Evolutionary conservation across 2,888 invertebrate species (phyloP).

Genomic region (Pollenia angustigena): DNA sequence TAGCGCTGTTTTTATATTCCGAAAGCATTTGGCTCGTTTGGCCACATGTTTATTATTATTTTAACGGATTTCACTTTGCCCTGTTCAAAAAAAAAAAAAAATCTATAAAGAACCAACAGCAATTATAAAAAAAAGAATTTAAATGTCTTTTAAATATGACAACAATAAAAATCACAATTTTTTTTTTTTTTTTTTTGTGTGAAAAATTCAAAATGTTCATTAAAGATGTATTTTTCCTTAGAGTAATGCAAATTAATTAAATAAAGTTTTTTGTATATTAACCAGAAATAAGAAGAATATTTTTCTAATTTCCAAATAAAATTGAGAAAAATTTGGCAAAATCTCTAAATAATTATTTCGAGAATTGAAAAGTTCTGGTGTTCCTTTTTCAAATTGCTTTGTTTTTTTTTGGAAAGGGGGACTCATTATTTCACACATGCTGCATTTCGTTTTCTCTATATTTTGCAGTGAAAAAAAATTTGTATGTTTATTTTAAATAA

Average conservation of each 20-base stretch:
- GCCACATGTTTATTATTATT: constrained; percentile 67
- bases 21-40: constrained; percentile 61
- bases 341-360: too few relatives aligned
- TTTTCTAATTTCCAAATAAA: neutral
- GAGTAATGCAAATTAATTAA: constrained; percentile 18
- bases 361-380: too few relatives aligned
- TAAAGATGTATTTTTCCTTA: neutral
- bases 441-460: too few relatives aligned
- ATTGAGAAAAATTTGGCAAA: neutral
- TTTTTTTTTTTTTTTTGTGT: constrained; percentile 3
- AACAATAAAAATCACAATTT: constrained; percentile 2
- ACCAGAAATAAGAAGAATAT: neutral
- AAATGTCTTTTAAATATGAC: constrained; percentile 26
- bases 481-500: neutral
- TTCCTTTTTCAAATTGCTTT: too few relatives aligned
- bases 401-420: too few relatives aligned
- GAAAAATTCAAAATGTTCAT: constrained; percentile 1
- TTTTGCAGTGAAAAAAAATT: neutral
- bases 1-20: constrained; percentile 58
- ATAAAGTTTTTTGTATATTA: neutral
- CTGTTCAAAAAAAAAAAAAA: constrained; percentile 1
- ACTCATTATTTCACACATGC: neutral
- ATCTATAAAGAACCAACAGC: constrained; percentile 3
- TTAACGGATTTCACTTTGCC: constrained; percentile 70
- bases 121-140: constrained; percentile 26